These are phyloP conservation scores for Syngnathoides biaculeatus DNA, from an alignment of 2,113 vertebrate species.

Conservation along the genomic window DNA sequence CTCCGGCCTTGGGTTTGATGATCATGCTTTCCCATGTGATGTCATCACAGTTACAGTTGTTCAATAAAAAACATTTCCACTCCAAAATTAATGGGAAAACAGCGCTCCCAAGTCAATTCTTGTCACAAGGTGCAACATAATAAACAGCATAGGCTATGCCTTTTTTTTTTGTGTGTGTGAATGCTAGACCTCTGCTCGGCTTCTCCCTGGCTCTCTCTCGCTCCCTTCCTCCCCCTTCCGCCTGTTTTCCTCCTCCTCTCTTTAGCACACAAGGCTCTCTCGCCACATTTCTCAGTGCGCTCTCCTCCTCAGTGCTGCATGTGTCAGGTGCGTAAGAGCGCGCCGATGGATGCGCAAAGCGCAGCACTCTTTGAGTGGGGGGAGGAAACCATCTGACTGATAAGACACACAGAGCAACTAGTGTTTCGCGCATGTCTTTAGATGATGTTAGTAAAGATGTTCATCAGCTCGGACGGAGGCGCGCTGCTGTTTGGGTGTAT, in stretches of 20 bases:
- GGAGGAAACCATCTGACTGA: conserved; percentile 18
- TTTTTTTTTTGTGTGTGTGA: background rate
- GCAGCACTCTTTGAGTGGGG: conserved; percentile 25
- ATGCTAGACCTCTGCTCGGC: background rate
- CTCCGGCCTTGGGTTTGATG: no score
- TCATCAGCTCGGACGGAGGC: conserved; percentile 57
- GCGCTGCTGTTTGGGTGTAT: conserved; percentile 57
- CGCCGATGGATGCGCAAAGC: conserved; percentile 53
- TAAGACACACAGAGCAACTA: conserved; percentile 21
- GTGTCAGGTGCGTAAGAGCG: conserved; percentile 67
- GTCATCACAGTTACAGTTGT: no score
- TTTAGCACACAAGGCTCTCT: conserved; percentile 60
- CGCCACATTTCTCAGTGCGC: conserved; percentile 65
- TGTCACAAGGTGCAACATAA: no score
- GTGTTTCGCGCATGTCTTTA: conserved; percentile 1
- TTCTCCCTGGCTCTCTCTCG: conserved; percentile 23
- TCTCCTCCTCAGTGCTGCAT: conserved; percentile 54
- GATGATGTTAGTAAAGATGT: conserved; percentile 54
- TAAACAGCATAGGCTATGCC: background rate
- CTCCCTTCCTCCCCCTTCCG: conserved; percentile 25
- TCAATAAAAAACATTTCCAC: no score
- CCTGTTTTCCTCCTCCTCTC: conserved; percentile 47
- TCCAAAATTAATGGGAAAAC: no score
- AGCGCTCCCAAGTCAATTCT: no score
- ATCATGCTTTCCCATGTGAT: no score